Evolutionary conservation across 2,797 vertebrate genomes (phyloP).

Genomic region (Lycodopsis pacificus): DNA sequence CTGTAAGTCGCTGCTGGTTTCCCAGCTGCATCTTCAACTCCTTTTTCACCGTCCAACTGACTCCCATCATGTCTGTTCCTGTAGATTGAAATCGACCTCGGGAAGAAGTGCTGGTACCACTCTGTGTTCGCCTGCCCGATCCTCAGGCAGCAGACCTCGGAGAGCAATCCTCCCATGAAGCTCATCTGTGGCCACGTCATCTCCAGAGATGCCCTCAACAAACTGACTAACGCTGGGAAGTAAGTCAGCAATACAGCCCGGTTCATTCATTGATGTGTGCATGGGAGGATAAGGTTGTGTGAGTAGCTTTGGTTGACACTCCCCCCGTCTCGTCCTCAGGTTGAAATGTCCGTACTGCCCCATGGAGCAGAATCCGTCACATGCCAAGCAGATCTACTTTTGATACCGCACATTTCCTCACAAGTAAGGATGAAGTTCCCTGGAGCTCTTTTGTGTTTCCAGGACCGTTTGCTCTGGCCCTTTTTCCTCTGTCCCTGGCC

Average conservation of each 20-base stretch:
- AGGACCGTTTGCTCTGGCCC: constrained; percentile 75
- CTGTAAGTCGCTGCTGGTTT: constrained; percentile 77
- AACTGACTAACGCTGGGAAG: constrained; percentile 94
- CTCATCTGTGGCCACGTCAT: constrained; percentile 94
- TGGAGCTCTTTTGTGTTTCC: constrained; percentile 71
- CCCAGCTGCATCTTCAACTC: fast-evolving
- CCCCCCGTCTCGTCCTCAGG: constrained; percentile 71
- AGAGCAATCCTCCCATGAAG: constrained; percentile 95
- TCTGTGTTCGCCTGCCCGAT: constrained; percentile 95
- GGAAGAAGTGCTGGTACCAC: constrained; percentile 96
- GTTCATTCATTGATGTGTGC: background rate
- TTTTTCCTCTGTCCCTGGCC: constrained; percentile 64
- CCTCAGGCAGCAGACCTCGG: constrained; percentile 92
- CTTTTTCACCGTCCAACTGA: background rate
- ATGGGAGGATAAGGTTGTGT: background rate
- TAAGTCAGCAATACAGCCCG: constrained; percentile 72
- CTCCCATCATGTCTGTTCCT: constrained; percentile 1
- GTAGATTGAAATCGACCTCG: constrained; percentile 93
- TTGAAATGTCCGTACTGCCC: constrained; percentile 95
- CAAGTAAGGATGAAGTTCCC: constrained; percentile 71
- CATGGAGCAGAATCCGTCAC: constrained; percentile 94
- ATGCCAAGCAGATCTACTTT: constrained; percentile 94
- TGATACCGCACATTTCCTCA: constrained; percentile 78
- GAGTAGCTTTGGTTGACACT: background rate
- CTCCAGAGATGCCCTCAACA: constrained; percentile 94